Conservation (phyloP, 2,113 vertebrate genomes). For the Pollimyrus isidori region DNA sequence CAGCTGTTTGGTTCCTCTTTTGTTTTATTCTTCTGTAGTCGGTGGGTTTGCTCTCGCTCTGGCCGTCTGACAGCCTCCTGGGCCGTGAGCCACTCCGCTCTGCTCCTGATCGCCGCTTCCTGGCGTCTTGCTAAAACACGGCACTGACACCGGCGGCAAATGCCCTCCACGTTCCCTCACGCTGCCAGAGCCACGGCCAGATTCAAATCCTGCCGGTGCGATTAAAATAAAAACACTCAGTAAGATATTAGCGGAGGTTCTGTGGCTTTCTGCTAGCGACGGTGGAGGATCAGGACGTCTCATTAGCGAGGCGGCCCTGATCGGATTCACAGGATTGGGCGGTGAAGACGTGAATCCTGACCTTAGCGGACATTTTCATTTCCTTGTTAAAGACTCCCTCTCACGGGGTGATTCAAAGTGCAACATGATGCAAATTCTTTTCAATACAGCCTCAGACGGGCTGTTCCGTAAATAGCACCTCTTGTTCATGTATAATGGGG, state of each 20-base stretch:
- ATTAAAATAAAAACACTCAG: not conserved
- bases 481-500: not conserved
- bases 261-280: not conserved
- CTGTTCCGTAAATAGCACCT: not conserved
- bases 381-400: not conserved
- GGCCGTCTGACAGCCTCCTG: not conserved
- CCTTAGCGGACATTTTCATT: not conserved
- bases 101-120: not conserved
- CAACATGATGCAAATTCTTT: not conserved
- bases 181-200: not conserved
- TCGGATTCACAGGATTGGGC: not conserved
- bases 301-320: not conserved
- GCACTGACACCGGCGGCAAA: not conserved
- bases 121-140: not conserved
- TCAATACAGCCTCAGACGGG: not conserved
- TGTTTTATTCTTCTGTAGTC: not conserved
- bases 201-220: not conserved
- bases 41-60: not conserved
- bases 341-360: not conserved
- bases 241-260: not conserved
- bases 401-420: not conserved
- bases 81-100: not conserved
- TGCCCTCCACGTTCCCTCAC: not conserved
- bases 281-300: not conserved
- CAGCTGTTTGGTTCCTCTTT: not conserved